Evolutionary conservation across 2,888 invertebrate species (phyloP), one percentile per base, ranked within the genome.

Genomic region (Calliphora vomitoria): DNA sequence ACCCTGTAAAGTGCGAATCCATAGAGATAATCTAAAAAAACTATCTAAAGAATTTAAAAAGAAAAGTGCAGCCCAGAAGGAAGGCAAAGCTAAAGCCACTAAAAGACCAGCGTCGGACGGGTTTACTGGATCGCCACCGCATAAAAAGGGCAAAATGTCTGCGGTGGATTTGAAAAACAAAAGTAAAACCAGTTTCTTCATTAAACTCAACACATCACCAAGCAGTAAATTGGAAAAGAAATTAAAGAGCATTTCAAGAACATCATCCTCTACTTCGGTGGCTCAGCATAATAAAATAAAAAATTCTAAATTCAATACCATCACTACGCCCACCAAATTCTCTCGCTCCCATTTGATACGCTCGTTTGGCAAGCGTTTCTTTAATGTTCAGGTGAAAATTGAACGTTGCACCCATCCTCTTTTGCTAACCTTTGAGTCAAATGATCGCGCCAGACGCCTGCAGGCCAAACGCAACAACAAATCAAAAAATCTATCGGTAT

Each of bases 401-500:
- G 86, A 90, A 66, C 83, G 86, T 8, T 90, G 89, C 58, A 71
- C 79, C 1, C 90, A 90, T 87, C 90, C 90, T 0, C 53, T 90
- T 25, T 87, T 89, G 87, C 47, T 89, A n/a, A 89, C 86, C 18
- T 90, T 90, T 60, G 89, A 90, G 35, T 88, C 90, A 1, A 90
- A 89, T 71, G 89, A 88, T 3, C 83, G 89, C 0, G 88, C 90
- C 1, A 89, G 90, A 41, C 91, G 91, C 18, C 60, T 86, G 0
- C 88, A 89, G 50, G 58, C 86, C 0, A 89, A 90, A 75, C 85
- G 83, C 20, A 89, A 89, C 41, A 87, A 89, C 41, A 87, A 89
- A 80, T 86, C 88, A n/a, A 90, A 89, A 58, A 92, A 92, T 78
- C 86, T 92, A 0, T 90, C 92, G 0, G 92, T 92, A 4, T 93